These are phyloP conservation scores for Merodon equestris DNA, from an alignment of 2,888 invertebrate genomes.

Conservation along the genomic window DNA sequence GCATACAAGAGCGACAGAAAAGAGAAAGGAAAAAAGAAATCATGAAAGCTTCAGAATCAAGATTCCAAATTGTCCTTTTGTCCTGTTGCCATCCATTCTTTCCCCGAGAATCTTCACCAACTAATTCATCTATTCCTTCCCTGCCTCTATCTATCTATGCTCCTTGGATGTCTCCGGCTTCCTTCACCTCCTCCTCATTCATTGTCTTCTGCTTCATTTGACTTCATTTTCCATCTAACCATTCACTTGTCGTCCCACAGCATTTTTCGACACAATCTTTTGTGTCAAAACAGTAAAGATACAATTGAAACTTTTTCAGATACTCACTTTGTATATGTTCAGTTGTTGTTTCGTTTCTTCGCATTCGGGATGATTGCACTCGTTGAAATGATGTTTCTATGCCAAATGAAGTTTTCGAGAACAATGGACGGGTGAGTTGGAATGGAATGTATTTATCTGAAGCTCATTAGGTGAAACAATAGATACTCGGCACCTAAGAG, in stretches of 20 bases:
- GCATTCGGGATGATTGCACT: slow-evolving; percentile 53
- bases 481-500: slow-evolving; percentile 7
- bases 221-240: slow-evolving; percentile 49
- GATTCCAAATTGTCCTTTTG: slow-evolving; percentile 45
- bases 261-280: slow-evolving; percentile 7
- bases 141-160: too few relatives aligned
- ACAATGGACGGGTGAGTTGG: neutral
- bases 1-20: too few relatives aligned
- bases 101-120: slow-evolving; percentile 25
- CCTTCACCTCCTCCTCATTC: slow-evolving; percentile 12
- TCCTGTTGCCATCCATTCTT: neutral
- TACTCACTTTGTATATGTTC: slow-evolving; percentile 24
- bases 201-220: slow-evolving; percentile 66
- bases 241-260: neutral
- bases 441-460: too few relatives aligned
- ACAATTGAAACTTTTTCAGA: slow-evolving; percentile 59
- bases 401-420: slow-evolving; percentile 20
- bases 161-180: too few relatives aligned
- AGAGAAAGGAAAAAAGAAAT: slow-evolving; percentile 19
- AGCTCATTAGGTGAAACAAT: neutral
- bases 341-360: slow-evolving; percentile 7
- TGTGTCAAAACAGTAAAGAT: slow-evolving; percentile 50
- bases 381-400: slow-evolving; percentile 53
- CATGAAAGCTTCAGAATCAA: slow-evolving; percentile 57
- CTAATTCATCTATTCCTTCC: slow-evolving; percentile 55